Conservation (phyloP, 2,113 vertebrate species). For the Rissa tridactyla region DNA sequence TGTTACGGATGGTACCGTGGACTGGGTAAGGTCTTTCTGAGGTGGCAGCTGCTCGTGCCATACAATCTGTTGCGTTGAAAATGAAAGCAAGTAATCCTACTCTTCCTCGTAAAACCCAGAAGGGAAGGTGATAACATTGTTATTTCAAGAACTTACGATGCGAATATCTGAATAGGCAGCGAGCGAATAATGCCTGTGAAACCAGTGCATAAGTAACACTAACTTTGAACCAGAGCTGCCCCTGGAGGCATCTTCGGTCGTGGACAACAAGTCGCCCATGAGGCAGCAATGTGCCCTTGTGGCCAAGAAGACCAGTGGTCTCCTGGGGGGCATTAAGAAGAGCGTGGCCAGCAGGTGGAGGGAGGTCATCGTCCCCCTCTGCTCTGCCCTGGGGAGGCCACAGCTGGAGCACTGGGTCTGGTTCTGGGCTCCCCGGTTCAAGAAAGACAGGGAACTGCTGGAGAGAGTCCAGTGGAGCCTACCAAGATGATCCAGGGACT, state of each 20-base stretch:
- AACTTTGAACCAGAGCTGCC: not conserved
- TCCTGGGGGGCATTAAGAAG: not conserved
- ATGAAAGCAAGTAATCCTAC: not conserved
- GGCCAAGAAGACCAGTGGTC: not conserved
- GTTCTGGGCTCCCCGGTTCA: not conserved
- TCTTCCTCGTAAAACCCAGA: not conserved
- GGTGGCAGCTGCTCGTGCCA: not conserved
- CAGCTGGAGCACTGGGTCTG: not conserved
- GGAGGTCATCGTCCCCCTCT: not conserved
- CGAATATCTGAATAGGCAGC: not conserved
- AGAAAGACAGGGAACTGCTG: not conserved
- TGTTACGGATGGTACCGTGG: not conserved
- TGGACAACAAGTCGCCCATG: not conserved
- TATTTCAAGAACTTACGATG: not conserved
- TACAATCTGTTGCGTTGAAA: not conserved
- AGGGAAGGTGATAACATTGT: not conserved
- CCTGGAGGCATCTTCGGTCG: too few relatives aligned
- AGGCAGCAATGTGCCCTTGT: not conserved
- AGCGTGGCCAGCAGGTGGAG: not conserved
- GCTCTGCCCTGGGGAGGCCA: not conserved
- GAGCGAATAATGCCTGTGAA: not conserved
- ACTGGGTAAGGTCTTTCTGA: not conserved
- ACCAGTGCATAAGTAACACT: not conserved
- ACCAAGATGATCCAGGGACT: too few relatives aligned
- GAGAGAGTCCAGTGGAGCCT: not conserved